phyloP scores from a whole-genome alignment of 2,113 vertebrate genomes.

The human region GRCh38 chrX:110130001-110130500 shows the following conservation, averaged over 20 bases:
- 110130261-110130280: neutral
- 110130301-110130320: neutral
- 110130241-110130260: neutral
- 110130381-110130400: neutral
- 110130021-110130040: neutral
- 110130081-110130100: neutral
- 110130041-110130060: neutral
- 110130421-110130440: neutral
- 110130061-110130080: neutral
- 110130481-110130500: neutral
- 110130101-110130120: neutral
- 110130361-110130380: neutral
- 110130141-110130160: neutral
- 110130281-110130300: neutral
- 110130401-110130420: neutral
- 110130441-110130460: neutral
- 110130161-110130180: neutral
- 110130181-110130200: neutral
- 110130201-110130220: constrained; percentile 21
- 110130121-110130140: neutral
- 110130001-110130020: neutral
- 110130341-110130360: neutral
- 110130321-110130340: neutral
- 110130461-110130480: neutral
- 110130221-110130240: constrained; percentile 23